Percentiles rank a stretch among this genome's conserved stretches.
Conservation (phyloP, 2,888 invertebrate species). For the Leptinotarsa haldemani region DNA sequence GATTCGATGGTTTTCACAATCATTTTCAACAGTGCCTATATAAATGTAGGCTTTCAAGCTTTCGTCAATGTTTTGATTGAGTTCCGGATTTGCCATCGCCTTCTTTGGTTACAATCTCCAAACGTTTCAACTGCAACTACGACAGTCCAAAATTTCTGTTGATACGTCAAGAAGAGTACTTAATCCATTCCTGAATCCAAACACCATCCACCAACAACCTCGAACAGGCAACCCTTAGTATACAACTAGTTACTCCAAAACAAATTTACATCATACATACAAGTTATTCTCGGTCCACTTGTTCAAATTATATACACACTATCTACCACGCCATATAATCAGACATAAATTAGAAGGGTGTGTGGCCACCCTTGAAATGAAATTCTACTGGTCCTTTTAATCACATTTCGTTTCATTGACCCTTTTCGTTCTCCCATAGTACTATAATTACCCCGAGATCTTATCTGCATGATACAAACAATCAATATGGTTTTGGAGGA, state of each 20-base stretch:
- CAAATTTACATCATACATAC: conserved; percentile 34
- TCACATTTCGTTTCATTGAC: conserved; percentile 50
- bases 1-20: too few species aligned
- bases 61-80: too few species aligned
- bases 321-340: conserved; percentile 47
- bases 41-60: too few species aligned
- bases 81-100: too few species aligned
- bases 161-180: too few species aligned
- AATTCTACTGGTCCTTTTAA: conserved; percentile 51
- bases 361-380: conserved; percentile 57
- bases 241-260: conserved; percentile 31
- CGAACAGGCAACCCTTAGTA: conserved; percentile 1
- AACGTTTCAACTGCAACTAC: too few species aligned
- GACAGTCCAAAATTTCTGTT: too few species aligned
- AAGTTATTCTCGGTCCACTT: conserved; percentile 46
- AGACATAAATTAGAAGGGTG: conserved; percentile 55
- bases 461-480: conserved; percentile 42
- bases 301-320: conserved; percentile 46
- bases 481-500: conserved; percentile 42
- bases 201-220: neutral
- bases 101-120: too few species aligned
- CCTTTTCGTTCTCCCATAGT: conserved; percentile 35
- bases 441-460: conserved; percentile 41
- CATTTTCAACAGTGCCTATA: too few species aligned
- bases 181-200: too few species aligned